Percentiles rank a stretch among this genome's conserved stretches.
Evolutionary conservation across 2,888 invertebrate species (phyloP).

Genomic region (Endotricha flammealis): DNA sequence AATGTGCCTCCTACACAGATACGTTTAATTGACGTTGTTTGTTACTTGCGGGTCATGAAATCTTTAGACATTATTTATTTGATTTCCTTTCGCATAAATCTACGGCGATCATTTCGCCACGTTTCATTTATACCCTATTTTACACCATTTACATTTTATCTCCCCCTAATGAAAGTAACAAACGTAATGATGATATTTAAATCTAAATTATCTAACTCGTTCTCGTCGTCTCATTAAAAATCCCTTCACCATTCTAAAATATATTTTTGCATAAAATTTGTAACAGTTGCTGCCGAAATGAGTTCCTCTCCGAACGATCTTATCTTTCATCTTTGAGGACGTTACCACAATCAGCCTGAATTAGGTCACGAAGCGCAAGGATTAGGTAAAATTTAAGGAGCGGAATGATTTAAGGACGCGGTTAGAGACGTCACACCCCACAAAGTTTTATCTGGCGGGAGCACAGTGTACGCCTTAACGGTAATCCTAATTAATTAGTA

Average conservation of each 20-base stretch:
- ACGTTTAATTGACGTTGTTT: constrained; percentile 8
- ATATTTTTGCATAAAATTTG: constrained; percentile 18
- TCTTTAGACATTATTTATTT: constrained; percentile 1
- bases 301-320: constrained; percentile 28
- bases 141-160: not conserved
- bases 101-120: not conserved
- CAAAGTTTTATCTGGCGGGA: constrained; percentile 61
- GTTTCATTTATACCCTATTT: not conserved
- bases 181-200: not conserved
- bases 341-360: constrained; percentile 41
- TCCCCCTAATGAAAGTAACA: not conserved
- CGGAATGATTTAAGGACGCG: constrained; percentile 40
- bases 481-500: constrained; percentile 71
- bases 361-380: constrained; percentile 38
- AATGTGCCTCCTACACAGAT: constrained; percentile 5
- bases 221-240: constrained; percentile 11
- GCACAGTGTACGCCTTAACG: constrained; percentile 40
- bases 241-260: constrained; percentile 19
- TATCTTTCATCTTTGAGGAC: constrained; percentile 43
- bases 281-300: constrained; percentile 22
- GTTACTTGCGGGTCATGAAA: not conserved
- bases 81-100: not conserved
- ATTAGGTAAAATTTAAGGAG: constrained; percentile 54
- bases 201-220: not conserved
- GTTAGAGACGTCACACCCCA: constrained; percentile 31